Percentiles rank a stretch among this genome's conserved stretches.
Conservation (phyloP, 2,113 vertebrate genomes). For the Vombatus ursinus region DNA sequence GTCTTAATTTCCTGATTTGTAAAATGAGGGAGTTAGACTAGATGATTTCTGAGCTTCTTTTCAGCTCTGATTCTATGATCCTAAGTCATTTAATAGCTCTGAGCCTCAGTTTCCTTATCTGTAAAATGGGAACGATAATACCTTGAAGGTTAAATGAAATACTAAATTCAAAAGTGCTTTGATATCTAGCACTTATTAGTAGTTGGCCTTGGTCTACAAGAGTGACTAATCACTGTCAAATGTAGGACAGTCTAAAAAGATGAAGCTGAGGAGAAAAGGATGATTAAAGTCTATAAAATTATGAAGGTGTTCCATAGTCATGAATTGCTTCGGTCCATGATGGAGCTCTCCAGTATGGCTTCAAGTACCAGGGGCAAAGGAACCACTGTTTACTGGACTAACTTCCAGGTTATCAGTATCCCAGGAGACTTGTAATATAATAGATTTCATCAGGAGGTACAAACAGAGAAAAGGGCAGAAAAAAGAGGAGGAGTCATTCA, state of each 20-base stretch:
- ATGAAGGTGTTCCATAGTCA: neutral
- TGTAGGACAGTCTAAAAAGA: neutral
- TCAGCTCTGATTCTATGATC: neutral
- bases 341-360: neutral
- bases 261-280: neutral
- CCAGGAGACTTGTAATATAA: neutral
- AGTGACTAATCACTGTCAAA: neutral
- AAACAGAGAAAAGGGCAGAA: neutral
- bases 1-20: neutral
- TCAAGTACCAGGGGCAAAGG: neutral
- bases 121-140: neutral
- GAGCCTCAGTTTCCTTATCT: neutral
- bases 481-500: neutral
- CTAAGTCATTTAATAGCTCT: neutral
- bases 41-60: neutral
- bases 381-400: neutral
- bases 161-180: neutral
- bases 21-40: neutral
- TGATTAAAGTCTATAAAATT: neutral
- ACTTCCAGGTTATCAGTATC: neutral
- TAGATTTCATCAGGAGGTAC: neutral
- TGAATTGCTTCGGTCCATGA: neutral
- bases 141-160: neutral
- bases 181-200: neutral
- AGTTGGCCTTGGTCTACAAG: neutral